A percentile compares a stretch with the other conserved stretches of the same genome.
These are phyloP conservation scores for Drosophila elegans DNA, from an alignment of 1,140 invertebrate genomes.

Conservation along the genomic window DNA sequence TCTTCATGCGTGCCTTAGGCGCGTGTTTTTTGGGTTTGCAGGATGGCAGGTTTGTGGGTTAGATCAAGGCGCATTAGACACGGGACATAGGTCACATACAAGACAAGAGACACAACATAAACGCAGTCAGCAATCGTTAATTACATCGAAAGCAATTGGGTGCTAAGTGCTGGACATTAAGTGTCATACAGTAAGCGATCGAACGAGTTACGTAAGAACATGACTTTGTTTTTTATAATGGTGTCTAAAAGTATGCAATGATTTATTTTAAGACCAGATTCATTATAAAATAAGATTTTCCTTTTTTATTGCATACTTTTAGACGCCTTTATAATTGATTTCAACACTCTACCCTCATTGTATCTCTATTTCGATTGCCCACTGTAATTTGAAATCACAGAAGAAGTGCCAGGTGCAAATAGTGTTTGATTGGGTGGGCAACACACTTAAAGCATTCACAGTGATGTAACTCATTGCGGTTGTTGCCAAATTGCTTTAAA, in stretches of 20 bases:
- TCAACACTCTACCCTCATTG: no score
- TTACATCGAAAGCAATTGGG: conserved; percentile 52
- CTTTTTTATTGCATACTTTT: no score
- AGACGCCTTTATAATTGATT: no score
- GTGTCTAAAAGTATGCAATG: no score
- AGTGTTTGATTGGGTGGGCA: conserved; percentile 39
- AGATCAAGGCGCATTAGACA: conserved; percentile 65
- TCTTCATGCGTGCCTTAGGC: conserved; percentile 87
- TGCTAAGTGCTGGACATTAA: conserved; percentile 11
- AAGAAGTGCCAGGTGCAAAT: conserved; percentile 29
- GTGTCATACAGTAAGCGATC: conserved; percentile 4
- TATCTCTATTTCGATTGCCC: not conserved
- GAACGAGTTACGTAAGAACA: not conserved
- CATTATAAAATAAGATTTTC: no score
- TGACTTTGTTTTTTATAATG: no score
- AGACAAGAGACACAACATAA: conserved; percentile 68
- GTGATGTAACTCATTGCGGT: conserved; percentile 55
- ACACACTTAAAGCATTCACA: conserved; percentile 78
- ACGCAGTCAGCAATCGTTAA: conserved; percentile 52
- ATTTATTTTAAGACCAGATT: no score
- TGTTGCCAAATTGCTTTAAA: conserved; percentile 85
- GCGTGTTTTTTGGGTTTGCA: conserved; percentile 47
- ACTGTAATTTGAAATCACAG: conserved; percentile 21
- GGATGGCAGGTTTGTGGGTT: conserved; percentile 46
- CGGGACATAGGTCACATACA: conserved; percentile 62